Evolutionary conservation across 2,113 vertebrate genomes (phyloP), one percentile per base, ranked within the genome.

Genomic region (Morone saxatilis): DNA sequence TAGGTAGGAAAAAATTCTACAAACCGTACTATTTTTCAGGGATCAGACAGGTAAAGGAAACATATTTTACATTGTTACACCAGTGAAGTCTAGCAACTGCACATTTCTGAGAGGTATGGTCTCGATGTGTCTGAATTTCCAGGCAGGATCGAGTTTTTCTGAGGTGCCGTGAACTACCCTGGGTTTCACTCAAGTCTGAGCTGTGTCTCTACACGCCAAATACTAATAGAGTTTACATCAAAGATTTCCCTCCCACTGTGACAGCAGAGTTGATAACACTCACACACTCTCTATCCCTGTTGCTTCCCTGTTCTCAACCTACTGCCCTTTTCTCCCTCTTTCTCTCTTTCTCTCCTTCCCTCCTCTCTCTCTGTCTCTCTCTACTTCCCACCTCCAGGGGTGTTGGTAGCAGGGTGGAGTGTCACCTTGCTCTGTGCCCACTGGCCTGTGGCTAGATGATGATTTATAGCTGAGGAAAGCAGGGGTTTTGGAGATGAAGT

Each of bases 351-450:
- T 31, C 68, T 43, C 20, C 41, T 56, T 20, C 67, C 57, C 13
- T 7, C 31, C 38, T 68, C 54, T 48, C 62, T 56, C 12, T 17
- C 40, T 41, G 19, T 38, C 31, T 61, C 70, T 14, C 43, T 54
- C 31, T 59, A n/a, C 61, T 73, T 82, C 76, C 78, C 72, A 86
- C 87, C 86, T 86, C 45, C 45, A 13, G 45, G 12, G 60, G 73
- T 70, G 78, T 63, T 66, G 69, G 82, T 74, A 74, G 84, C 48
- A 22, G 43, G 65, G 65, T 83, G 83, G 83, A 85, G 90, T 89
- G 92, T 93, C 92, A 93, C 89, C 90, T 91, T 92, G 88, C 82
- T 85, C 83, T 53, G 88, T 36, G 77, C 76, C 83, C 77, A 83
- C 62, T 65, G 80, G 92, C 88, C 81, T 88, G 88, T 83, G 85